Evolutionary conservation across 2,113 vertebrate species (phyloP), one percentile per base, ranked within the genome.

Genomic region (Dinomys branickii): DNA sequence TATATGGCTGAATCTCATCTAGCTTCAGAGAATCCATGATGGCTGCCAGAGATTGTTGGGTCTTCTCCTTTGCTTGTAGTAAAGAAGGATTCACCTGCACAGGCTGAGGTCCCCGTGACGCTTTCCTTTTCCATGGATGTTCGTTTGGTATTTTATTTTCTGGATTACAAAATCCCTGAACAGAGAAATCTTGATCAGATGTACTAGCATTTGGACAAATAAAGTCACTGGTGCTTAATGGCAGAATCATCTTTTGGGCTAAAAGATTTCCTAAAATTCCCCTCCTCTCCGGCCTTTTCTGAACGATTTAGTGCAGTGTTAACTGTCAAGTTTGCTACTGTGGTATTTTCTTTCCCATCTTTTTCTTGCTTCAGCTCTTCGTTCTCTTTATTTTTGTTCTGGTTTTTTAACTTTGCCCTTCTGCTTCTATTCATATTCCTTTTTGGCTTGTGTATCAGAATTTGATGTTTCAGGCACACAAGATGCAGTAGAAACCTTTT

Each of bases 361-460:
- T 99, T 99, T 97, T 99, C 99, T 97, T 99, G 98, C 88, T 99
- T 99, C 78, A 99, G 96, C 92, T 99, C 99, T 96, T 99, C 99
- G 97, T 99, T 99, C 95, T 99, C 99, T 98, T 99, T 99, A 98
- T 99, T 99, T 99, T 99, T 99, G 96, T 99, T 99, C 97, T 99
- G 99, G 95, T 99, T 99, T 98, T 99, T 99, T 87, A 99, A 99
- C 99, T 98, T 99, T 99, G 52, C 99, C 99, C 96, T 99, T 99
- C 97, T 99, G 99, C 94, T 99, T 99, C 95, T 99, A 99, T 89
- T 99, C 99, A 35, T 98, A 98, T n/a, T 99, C 99, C 97, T 99
- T 99, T 98, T 99, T 99, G 44, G 98, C 97, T 96, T 99, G 99
- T 14, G 96, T 93, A 61, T 99, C 99, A 2, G 98, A 98, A 98